A percentile compares a stretch with the other conserved stretches of the same genome.
These are phyloP conservation scores for Hylomyscus alleni DNA, from an alignment of 2,797 vertebrate genomes.

Conservation along the genomic window DNA sequence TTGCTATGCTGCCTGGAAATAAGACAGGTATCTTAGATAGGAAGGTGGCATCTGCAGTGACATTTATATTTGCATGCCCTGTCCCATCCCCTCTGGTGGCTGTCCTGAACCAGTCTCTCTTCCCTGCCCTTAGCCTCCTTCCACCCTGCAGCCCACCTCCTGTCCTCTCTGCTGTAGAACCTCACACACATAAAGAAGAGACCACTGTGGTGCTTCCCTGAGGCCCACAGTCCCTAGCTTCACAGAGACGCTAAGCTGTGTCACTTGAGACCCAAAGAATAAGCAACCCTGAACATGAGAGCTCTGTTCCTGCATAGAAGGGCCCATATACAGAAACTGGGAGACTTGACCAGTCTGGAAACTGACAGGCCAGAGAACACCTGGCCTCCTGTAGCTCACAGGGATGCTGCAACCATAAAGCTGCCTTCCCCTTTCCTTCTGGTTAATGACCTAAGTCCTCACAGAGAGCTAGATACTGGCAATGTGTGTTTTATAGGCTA, in stretches of 20 bases:
- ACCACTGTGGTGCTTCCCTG: rapidly evolving
- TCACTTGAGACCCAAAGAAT: neutral
- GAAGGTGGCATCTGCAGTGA: rapidly evolving
- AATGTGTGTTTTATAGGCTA: neutral
- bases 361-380: rapidly evolving
- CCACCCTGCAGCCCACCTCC: neutral
- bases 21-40: rapidly evolving
- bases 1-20: neutral
- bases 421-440: neutral
- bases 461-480: neutral
- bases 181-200: neutral
- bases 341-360: neutral
- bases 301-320: rapidly evolving
- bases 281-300: neutral
- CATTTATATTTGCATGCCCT: rapidly evolving
- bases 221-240: rapidly evolving
- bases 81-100: neutral
- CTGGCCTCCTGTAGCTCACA: neutral
- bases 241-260: neutral
- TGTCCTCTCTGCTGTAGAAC: rapidly evolving
- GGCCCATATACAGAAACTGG: neutral
- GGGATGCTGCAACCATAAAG: rapidly evolving
- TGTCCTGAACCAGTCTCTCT: rapidly evolving
- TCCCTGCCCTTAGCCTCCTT: neutral
- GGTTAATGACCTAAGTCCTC: neutral